phyloP scores from a whole-genome alignment of 2,113 vertebrate species.

The Uria lomvia region DNA sequence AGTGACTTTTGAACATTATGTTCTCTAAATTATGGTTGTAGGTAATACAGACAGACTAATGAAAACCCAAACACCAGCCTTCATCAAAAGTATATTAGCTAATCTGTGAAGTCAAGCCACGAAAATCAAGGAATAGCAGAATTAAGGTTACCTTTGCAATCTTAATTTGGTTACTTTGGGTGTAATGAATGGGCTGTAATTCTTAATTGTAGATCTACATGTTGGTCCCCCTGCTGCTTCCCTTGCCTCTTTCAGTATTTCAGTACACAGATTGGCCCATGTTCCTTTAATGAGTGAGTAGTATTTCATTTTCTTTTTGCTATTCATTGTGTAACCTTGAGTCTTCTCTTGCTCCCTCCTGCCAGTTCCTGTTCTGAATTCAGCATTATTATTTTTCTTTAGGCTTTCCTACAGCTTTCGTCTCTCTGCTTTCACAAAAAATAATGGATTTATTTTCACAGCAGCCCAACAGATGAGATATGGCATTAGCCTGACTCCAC shows the following conservation, averaged over 20 bases:
- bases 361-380: background rate
- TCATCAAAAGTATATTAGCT: background rate
- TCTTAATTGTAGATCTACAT: background rate
- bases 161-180: background rate
- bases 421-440: background rate
- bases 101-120: background rate
- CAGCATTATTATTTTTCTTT: background rate
- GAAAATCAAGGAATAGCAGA: background rate
- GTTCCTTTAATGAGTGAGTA: background rate
- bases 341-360: background rate
- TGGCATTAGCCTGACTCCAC: background rate
- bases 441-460: background rate
- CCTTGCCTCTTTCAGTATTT: background rate
- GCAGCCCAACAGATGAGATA: background rate
- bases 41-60: background rate
- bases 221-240: background rate
- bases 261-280: background rate
- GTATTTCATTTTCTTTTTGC: background rate
- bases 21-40: background rate
- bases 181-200: background rate
- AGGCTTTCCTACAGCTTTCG: background rate
- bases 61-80: background rate
- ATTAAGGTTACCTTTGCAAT: background rate
- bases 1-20: conserved; percentile 24
- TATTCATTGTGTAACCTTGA: background rate